Percentiles rank a stretch among this genome's conserved stretches.
Conservation (phyloP, 2,113 vertebrate genomes). For the Cyanistes caeruleus region DNA sequence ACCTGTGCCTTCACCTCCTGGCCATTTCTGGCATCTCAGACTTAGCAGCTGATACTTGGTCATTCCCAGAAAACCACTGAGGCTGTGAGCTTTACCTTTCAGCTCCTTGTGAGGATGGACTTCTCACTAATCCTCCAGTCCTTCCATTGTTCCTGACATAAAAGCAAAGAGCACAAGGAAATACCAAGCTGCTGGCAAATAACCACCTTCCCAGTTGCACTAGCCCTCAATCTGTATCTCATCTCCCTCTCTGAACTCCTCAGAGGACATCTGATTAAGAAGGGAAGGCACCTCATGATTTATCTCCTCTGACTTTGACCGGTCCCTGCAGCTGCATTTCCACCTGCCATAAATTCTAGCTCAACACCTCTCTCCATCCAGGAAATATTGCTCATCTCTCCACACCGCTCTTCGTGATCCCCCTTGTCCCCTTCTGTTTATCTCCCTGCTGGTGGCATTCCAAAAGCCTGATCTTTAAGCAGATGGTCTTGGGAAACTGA, state of each 20-base stretch:
- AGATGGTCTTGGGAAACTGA: conserved; percentile 13
- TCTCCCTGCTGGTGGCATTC: conserved; percentile 20
- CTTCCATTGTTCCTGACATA: not conserved
- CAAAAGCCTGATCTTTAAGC: conserved; percentile 34
- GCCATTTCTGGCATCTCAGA: not conserved
- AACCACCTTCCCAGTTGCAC: not conserved
- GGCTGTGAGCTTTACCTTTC: not conserved
- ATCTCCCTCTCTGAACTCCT: not conserved
- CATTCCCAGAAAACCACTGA: not conserved
- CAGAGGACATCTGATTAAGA: not conserved
- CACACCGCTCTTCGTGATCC: not conserved
- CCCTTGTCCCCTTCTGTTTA: not conserved
- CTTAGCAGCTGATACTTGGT: not conserved
- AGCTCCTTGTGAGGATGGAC: not conserved
- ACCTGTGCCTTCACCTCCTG: not conserved
- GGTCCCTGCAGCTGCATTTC: not conserved
- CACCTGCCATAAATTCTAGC: conserved; percentile 14
- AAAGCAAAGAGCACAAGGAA: not conserved
- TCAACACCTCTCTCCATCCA: not conserved
- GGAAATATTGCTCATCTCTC: not conserved
- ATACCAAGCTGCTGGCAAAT: not conserved
- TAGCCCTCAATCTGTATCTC: not conserved
- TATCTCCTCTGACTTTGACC: not conserved
- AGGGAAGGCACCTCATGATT: not conserved
- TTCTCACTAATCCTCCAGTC: not conserved